Conservation (phyloP, 2,888 invertebrate species). For the Mesorhabditis belari region DNA sequence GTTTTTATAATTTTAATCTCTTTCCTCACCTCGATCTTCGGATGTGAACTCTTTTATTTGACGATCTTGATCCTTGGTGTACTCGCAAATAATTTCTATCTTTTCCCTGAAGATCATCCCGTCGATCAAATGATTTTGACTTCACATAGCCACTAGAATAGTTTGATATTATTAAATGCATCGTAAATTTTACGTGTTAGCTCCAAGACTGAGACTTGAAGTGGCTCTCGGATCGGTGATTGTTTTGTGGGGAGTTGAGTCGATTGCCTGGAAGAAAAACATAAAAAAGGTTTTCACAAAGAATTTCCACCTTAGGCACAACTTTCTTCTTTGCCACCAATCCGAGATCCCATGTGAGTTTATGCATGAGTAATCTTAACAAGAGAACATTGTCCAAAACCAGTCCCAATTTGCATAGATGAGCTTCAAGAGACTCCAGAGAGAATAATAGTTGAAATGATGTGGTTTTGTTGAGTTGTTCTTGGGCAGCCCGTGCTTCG, state of each 20-base stretch:
- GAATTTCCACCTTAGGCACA: not conserved
- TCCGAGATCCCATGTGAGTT: conserved; percentile 51
- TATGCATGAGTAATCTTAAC: conserved; percentile 49
- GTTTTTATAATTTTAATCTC: not conserved
- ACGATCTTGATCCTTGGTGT: conserved; percentile 43
- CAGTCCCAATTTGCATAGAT: conserved; percentile 49
- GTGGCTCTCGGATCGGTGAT: conserved; percentile 36
- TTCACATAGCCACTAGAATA: conserved; percentile 37
- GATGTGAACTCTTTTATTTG: conserved; percentile 44
- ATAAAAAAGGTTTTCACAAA: conserved; percentile 12
- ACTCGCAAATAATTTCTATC: conserved; percentile 46
- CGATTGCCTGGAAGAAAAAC: not conserved
- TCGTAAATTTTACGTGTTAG: conserved; percentile 9
- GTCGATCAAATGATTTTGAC: conserved; percentile 45
- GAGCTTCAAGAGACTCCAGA: conserved; percentile 43
- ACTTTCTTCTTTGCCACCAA: conserved; percentile 33
- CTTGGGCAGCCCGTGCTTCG: not conserved
- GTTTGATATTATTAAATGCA: conserved; percentile 3
- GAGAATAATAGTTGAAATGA: conserved; percentile 26
- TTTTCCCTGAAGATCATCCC: conserved; percentile 27
- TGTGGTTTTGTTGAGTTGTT: not conserved
- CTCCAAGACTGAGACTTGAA: conserved; percentile 42
- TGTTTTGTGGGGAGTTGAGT: conserved; percentile 21
- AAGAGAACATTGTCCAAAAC: conserved; percentile 48
- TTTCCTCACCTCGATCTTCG: conserved; percentile 39